These are phyloP conservation scores for Meloidogyne floridensis DNA, from an alignment of 1,140 invertebrate genomes.

Conservation along the genomic window DNA sequence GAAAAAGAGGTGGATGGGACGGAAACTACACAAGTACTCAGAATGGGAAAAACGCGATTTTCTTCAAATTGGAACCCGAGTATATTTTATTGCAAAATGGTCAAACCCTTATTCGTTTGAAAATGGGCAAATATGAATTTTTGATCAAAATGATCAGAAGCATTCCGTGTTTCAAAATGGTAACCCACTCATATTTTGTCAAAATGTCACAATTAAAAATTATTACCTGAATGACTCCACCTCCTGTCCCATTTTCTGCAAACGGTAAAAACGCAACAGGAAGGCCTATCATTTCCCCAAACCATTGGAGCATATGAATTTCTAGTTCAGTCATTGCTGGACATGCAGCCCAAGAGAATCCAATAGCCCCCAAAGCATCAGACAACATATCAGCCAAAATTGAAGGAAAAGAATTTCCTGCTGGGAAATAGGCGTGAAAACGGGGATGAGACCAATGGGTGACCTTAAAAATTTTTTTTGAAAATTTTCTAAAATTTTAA, in stretches of 20 bases:
- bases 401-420: conserved; percentile 94
- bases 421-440: conserved; percentile 97
- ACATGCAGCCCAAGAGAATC: conserved; percentile 97
- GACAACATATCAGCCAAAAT: conserved; percentile 97
- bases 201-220: no score
- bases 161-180: no score
- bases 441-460: conserved; percentile 99
- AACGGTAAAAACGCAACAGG: conserved; percentile 70
- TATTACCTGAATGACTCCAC: conserved; percentile 72
- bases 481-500: neutral
- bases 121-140: no score
- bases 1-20: no score
- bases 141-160: no score
- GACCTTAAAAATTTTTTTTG: conserved; percentile 70
- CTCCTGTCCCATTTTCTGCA: conserved; percentile 68
- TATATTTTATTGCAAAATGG: no score
- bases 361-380: conserved; percentile 91
- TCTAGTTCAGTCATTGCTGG: conserved; percentile 96
- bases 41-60: no score
- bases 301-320: conserved; percentile 93
- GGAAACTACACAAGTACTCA: no score
- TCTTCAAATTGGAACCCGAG: no score
- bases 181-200: no score
- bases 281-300: conserved; percentile 76
- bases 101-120: no score